phyloP scores from a whole-genome alignment of 2,113 vertebrate species.

The Furnarius figulus region DNA sequence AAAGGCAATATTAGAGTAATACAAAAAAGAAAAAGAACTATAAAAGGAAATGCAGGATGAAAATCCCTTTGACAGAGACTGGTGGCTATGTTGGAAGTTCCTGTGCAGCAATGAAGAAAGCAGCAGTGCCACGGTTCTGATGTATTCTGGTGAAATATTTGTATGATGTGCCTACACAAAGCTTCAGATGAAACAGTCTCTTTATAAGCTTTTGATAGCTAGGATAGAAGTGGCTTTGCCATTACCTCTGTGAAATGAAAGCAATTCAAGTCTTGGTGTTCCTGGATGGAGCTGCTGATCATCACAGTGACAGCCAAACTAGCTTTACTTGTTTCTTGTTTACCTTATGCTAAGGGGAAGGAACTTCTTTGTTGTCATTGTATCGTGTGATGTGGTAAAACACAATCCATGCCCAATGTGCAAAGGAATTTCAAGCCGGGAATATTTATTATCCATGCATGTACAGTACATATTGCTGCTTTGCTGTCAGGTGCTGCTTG shows the following conservation, averaged over 20 bases:
- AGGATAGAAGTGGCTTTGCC: conserved; percentile 42
- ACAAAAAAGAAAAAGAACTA: not conserved
- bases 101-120: conserved; percentile 13
- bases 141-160: conserved; percentile 45
- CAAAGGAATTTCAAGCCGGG: conserved; percentile 65
- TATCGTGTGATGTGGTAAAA: conserved; percentile 63
- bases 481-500: conserved; percentile 65
- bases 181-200: conserved; percentile 36
- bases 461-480: conserved; percentile 54
- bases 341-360: conserved; percentile 55
- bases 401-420: conserved; percentile 61
- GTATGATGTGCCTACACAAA: conserved; percentile 36
- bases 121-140: not conserved
- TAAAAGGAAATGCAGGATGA: conserved; percentile 2
- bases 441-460: conserved; percentile 63
- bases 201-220: conserved; percentile 56
- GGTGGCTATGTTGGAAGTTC: conserved; percentile 16
- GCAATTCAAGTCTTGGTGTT: conserved; percentile 13
- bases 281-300: conserved; percentile 49
- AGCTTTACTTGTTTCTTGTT: conserved; percentile 48
- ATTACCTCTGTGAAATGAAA: conserved; percentile 63
- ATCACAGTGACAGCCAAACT: conserved; percentile 46
- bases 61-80: conserved; percentile 14
- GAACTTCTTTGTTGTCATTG: conserved; percentile 70
- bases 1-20: conserved; percentile 3